phyloP scores from a whole-genome alignment of 2,888 invertebrate species.

The Nephrotoma guestfalica region DNA sequence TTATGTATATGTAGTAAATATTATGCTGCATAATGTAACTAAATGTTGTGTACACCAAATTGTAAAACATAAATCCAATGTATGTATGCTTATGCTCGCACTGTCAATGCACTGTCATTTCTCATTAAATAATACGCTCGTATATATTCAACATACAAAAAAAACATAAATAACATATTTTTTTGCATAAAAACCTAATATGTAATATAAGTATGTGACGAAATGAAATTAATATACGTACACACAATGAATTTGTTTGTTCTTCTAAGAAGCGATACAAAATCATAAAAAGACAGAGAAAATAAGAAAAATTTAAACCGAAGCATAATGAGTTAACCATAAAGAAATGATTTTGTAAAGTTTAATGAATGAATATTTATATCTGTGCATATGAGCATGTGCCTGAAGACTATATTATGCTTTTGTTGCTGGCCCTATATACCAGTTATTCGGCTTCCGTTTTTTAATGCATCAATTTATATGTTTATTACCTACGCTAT shows the following conservation, averaged over 20 bases:
- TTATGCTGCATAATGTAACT: no score
- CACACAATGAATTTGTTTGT: neutral
- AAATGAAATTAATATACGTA: neutral
- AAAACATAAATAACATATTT: neutral
- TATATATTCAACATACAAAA: neutral
- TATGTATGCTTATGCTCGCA: neutral
- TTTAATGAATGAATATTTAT: neutral
- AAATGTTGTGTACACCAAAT: neutral
- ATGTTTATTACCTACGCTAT: neutral
- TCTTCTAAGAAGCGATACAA: neutral
- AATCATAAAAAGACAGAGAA: neutral
- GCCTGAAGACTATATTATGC: neutral
- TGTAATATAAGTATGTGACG: neutral
- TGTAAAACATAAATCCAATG: neutral
- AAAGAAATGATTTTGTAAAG: neutral
- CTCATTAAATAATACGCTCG: neutral
- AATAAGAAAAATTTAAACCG: neutral
- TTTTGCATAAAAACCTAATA: neutral
- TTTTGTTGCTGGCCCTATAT: neutral
- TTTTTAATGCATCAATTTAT: neutral
- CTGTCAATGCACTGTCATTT: neutral
- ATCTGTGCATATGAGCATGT: neutral
- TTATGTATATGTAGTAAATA: no score
- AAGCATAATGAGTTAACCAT: neutral
- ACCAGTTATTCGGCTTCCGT: neutral